phyloP scores from a whole-genome alignment of 2,113 vertebrate species.

The Heliornis fulica region DNA sequence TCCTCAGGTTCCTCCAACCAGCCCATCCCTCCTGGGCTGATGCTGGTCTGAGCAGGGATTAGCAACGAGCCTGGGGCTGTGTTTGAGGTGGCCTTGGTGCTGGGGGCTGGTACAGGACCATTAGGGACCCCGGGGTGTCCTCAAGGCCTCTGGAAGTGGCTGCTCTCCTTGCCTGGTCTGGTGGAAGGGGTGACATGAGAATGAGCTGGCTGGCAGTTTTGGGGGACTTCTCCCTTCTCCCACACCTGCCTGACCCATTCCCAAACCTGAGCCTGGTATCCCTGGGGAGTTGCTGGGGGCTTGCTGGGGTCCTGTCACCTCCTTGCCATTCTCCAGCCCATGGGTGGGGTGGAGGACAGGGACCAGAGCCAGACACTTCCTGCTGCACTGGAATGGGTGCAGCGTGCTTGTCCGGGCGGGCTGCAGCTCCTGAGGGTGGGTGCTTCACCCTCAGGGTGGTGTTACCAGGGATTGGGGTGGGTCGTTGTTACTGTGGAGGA shows the following conservation, averaged over 20 bases:
- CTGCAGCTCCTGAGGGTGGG: neutral
- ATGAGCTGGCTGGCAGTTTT: accelerated
- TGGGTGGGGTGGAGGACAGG: accelerated
- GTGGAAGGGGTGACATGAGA: neutral
- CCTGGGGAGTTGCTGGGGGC: neutral
- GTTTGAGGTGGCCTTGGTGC: neutral
- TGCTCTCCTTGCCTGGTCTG: neutral
- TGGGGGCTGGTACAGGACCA: neutral
- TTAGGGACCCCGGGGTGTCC: neutral
- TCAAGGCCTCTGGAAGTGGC: neutral
- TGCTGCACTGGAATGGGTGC: accelerated
- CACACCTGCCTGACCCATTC: neutral
- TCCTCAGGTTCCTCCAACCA: neutral
- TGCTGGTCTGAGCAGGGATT: slow-evolving; percentile 12
- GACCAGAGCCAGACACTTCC: neutral
- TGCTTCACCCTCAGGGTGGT: accelerated
- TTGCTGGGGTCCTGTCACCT: neutral
- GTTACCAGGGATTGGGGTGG: neutral
- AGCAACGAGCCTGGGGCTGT: neutral
- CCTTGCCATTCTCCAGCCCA: neutral
- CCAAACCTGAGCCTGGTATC: neutral
- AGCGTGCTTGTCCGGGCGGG: accelerated
- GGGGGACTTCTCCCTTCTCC: neutral
- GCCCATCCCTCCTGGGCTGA: neutral
- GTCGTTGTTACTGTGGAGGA: neutral